These are phyloP conservation scores for Galeruca laticollis DNA, from an alignment of 2,888 invertebrate genomes.

Conservation along the genomic window DNA sequence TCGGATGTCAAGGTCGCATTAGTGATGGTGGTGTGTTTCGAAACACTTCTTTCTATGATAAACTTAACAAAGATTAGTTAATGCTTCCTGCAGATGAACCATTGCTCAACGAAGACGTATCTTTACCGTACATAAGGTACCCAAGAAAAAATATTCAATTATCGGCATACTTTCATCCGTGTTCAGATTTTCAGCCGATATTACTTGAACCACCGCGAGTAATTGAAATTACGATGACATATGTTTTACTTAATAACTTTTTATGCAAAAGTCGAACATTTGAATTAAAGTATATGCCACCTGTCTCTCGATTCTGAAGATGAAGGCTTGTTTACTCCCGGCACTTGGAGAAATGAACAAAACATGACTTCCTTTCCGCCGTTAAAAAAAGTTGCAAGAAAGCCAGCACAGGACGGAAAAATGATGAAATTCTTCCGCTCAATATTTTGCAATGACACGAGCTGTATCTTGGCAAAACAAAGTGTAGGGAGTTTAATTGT, in stretches of 20 bases:
- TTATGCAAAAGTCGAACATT: conserved; percentile 28
- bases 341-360: conserved; percentile 34
- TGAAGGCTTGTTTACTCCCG: conserved; percentile 22
- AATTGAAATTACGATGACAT: conserved; percentile 28
- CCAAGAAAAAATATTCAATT: too few species aligned
- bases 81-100: too few species aligned
- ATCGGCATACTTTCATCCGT: conserved; percentile 43
- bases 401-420: conserved; percentile 28
- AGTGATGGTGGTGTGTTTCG: conserved; percentile 57
- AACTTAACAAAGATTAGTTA: conserved; percentile 42
- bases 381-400: conserved; percentile 33
- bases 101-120: too few species aligned
- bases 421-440: too few species aligned
- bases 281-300: conserved; percentile 24
- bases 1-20: conserved; percentile 57
- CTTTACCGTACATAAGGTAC: too few species aligned
- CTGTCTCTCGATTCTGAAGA: conserved; percentile 27
- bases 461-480: conserved; percentile 42
- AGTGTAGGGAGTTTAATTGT: conserved; percentile 21
- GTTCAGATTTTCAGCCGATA: too few species aligned
- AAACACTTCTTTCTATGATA: conserved; percentile 37
- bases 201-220: conserved; percentile 26
- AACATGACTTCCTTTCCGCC: conserved; percentile 30
- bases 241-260: conserved; percentile 33
- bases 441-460: conserved; percentile 33